Conservation (phyloP, 2,113 vertebrate species). For the Dasyornis broadbenti region DNA sequence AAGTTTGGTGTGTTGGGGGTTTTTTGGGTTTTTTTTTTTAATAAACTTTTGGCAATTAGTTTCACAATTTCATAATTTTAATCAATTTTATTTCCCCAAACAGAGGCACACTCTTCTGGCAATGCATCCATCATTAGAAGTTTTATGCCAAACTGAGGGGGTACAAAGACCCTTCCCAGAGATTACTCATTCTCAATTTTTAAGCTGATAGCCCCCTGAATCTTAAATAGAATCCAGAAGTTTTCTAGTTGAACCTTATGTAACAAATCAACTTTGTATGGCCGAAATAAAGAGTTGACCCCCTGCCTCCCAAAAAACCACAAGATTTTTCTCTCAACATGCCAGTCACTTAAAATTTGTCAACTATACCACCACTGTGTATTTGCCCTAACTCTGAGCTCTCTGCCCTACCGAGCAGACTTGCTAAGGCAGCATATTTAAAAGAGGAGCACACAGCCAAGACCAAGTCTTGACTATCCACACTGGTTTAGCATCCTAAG, state of each 20-base stretch:
- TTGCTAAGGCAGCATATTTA: not conserved
- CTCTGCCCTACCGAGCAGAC: not conserved
- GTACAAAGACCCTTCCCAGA: not conserved
- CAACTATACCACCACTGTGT: not conserved
- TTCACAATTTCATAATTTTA: not conserved
- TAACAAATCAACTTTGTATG: not conserved
- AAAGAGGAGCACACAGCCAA: not conserved
- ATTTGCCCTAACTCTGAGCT: not conserved
- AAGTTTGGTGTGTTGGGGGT: no score
- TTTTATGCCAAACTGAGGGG: not conserved
- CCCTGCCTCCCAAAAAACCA: accelerated
- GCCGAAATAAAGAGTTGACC: not conserved
- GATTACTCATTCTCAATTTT: accelerated
- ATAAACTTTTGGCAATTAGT: not conserved
- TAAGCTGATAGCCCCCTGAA: not conserved
- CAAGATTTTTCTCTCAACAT: not conserved
- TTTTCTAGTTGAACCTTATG: not conserved
- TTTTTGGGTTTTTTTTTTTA: no score
- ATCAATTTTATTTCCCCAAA: not conserved
- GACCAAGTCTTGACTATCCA: not conserved
- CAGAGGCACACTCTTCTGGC: not conserved
- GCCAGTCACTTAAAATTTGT: not conserved
- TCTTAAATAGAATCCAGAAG: not conserved
- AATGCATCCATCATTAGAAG: not conserved
- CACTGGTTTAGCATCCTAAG: not conserved